Conservation (phyloP, 1,140 invertebrate genomes). For the Drosophila kanapiae region DNA sequence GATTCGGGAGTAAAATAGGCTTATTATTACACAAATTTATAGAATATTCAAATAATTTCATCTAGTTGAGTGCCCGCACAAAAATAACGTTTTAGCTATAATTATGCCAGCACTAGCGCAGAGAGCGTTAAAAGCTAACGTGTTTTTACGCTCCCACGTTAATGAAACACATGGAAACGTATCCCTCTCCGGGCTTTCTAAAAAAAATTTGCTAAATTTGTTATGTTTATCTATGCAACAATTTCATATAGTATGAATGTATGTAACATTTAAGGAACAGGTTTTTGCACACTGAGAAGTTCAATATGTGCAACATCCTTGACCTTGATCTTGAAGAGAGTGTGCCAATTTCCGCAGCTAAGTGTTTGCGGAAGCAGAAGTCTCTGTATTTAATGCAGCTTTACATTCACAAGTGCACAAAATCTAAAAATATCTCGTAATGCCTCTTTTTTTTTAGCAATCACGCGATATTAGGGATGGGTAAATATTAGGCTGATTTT, state of each 20-base stretch:
- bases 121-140: constrained; percentile 31
- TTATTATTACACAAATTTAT: not conserved
- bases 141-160: constrained; percentile 25
- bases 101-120: not conserved
- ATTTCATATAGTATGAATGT: not conserved
- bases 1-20: no score
- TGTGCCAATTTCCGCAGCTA: constrained; percentile 70
- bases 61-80: not conserved
- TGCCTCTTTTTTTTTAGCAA: constrained; percentile 16
- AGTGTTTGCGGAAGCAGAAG: constrained; percentile 68
- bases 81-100: not conserved
- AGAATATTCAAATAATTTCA: not conserved
- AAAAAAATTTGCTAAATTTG: constrained; percentile 8
- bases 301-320: constrained; percentile 25
- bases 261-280: constrained; percentile 8
- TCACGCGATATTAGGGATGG: constrained; percentile 49
- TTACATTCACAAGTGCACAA: constrained; percentile 12
- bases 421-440: constrained; percentile 57
- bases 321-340: constrained; percentile 57
- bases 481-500: not conserved
- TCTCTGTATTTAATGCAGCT: constrained; percentile 40
- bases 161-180: not conserved
- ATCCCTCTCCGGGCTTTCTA: not conserved
- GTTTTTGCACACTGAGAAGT: constrained; percentile 17
- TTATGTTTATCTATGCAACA: constrained; percentile 6